phyloP scores from a whole-genome alignment of 2,113 vertebrate species.

The Equus quagga region DNA sequence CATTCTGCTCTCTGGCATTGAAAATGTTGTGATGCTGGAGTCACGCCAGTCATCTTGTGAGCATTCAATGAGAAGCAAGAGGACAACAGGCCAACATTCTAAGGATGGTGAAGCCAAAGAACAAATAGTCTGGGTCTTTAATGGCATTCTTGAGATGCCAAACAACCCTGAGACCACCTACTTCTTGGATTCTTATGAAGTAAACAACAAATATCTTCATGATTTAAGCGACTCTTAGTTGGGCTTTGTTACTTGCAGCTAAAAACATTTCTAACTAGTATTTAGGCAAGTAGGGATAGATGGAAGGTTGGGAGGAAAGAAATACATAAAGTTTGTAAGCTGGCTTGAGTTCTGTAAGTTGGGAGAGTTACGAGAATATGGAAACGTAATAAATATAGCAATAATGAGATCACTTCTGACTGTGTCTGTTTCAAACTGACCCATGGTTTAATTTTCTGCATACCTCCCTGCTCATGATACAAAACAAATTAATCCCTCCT shows the following conservation, averaged over 20 bases:
- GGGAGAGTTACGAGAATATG: background rate
- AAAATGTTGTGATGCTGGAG: background rate
- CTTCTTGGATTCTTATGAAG: background rate
- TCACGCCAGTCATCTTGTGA: background rate
- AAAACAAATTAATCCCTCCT: slow-evolving; percentile 11
- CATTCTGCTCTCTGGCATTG: background rate
- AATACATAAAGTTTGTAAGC: background rate
- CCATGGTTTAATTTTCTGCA: background rate
- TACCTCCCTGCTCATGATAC: background rate
- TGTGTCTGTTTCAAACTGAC: background rate
- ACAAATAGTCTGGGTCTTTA: background rate
- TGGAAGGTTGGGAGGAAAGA: background rate
- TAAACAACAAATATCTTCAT: background rate
- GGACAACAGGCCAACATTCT: background rate
- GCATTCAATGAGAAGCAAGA: background rate
- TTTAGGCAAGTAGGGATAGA: background rate
- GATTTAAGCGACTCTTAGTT: background rate
- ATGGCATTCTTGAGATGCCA: background rate
- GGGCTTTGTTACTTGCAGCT: background rate
- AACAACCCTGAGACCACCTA: background rate
- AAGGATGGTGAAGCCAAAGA: background rate
- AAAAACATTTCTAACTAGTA: background rate
- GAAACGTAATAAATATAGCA: background rate
- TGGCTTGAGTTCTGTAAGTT: background rate
- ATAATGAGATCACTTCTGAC: background rate